These are phyloP conservation scores for Sphecodes monilicornis DNA, from an alignment of 2,888 invertebrate species.

Conservation along the genomic window DNA sequence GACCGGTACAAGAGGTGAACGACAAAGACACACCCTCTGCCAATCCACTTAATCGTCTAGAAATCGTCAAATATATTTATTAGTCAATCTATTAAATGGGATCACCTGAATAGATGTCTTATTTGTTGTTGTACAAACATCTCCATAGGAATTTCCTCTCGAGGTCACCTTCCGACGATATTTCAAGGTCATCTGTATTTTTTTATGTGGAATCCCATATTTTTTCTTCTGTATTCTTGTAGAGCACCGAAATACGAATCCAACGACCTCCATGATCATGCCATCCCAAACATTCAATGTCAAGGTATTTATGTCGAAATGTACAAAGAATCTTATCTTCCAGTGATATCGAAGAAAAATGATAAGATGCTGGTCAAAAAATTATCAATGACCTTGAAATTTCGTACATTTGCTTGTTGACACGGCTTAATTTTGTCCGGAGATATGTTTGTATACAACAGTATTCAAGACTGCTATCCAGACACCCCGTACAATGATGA, in stretches of 20 bases:
- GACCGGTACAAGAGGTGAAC: conserved; percentile 71
- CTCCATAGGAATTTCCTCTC: neutral
- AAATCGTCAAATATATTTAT: conserved; percentile 51
- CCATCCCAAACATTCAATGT: neutral
- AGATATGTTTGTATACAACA: neutral
- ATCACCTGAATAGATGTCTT: neutral
- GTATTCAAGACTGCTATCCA: neutral
- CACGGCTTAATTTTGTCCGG: too few relatives aligned
- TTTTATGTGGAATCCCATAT: too few relatives aligned
- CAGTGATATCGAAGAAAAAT: too few relatives aligned
- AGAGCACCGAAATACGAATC: neutral
- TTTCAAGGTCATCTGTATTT: neutral
- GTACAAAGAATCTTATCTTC: too few relatives aligned
- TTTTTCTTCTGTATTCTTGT: neutral
- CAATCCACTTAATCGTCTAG: conserved; percentile 89
- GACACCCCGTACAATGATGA: neutral
- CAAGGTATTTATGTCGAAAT: neutral
- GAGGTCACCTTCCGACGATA: too few relatives aligned
- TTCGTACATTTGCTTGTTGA: too few relatives aligned
- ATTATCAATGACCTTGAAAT: too few relatives aligned
- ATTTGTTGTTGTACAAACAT: neutral
- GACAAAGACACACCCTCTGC: conserved; percentile 89
- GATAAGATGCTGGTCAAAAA: too few relatives aligned
- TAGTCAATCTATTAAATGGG: neutral
- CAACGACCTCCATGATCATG: neutral